Percentiles rank a stretch among this genome's conserved stretches.
These are phyloP conservation scores for Nomia melanderi DNA, from an alignment of 1,140 invertebrate species.

Conservation along the genomic window DNA sequence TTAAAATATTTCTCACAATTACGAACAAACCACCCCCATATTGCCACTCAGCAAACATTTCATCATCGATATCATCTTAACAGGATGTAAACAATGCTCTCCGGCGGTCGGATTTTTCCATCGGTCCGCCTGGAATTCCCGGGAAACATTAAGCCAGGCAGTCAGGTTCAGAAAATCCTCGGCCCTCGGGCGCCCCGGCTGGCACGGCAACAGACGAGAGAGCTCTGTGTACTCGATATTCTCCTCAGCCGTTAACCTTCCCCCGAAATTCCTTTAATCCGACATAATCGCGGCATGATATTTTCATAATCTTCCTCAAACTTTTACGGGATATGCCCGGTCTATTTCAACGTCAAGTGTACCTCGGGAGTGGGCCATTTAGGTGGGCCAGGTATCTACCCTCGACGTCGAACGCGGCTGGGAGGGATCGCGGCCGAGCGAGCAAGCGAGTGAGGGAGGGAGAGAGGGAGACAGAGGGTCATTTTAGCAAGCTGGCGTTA, in stretches of 20 bases:
- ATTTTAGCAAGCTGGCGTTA: constrained; percentile 54
- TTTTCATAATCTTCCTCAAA: constrained; percentile 40
- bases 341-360: constrained; percentile 32
- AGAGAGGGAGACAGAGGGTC: constrained; percentile 40
- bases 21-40: too few relatives aligned
- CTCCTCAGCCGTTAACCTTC: constrained; percentile 2
- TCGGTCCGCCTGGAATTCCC: neutral
- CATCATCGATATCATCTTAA: neutral
- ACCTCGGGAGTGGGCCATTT: constrained; percentile 45
- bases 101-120: neutral
- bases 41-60: neutral
- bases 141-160: neutral
- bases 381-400: constrained; percentile 9
- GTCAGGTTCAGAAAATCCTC: constrained; percentile 2
- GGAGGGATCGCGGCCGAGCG: too few relatives aligned
- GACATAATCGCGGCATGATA: constrained; percentile 33
- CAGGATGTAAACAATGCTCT: neutral
- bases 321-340: constrained; percentile 3
- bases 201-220: too few relatives aligned
- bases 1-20: too few relatives aligned
- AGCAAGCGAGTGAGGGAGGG: too few relatives aligned
- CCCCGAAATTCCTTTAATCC: constrained; percentile 25
- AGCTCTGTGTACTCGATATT: neutral
- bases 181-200: neutral
- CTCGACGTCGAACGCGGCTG: constrained; percentile 15